phyloP scores from a whole-genome alignment of 1,140 invertebrate genomes.

The Phocides pigmalion region DNA sequence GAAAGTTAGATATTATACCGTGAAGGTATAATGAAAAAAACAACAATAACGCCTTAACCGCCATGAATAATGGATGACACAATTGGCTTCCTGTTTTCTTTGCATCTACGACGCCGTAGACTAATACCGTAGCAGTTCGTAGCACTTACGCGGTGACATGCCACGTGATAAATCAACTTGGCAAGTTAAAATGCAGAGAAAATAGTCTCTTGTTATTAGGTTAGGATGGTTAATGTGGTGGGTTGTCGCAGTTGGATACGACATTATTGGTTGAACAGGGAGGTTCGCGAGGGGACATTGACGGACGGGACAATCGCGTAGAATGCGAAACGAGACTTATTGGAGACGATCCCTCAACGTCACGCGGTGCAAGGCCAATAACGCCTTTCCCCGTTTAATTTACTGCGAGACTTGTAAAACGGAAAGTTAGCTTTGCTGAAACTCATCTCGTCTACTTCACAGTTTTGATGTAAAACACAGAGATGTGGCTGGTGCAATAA shows the following conservation, averaged over 20 bases:
- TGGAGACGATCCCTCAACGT: conserved; percentile 70
- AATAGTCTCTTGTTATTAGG: not conserved
- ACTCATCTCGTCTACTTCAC: conserved; percentile 11
- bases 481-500: conserved; percentile 32
- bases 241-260: conserved; percentile 37
- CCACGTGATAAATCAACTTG: conserved; percentile 17
- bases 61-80: conserved; percentile 30
- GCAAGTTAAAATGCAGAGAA: conserved; percentile 22
- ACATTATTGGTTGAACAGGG: conserved; percentile 50
- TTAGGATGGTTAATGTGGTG: conserved; percentile 11
- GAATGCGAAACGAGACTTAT: conserved; percentile 69
- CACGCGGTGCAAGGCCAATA: conserved; percentile 48
- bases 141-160: conserved; percentile 27
- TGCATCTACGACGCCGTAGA: conserved; percentile 25
- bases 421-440: conserved; percentile 22
- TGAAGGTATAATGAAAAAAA: conserved; percentile 22
- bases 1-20: conserved; percentile 9
- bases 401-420: conserved; percentile 23
- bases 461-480: conserved; percentile 29
- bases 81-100: conserved; percentile 31
- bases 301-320: conserved; percentile 53
- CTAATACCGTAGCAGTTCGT: conserved; percentile 24
- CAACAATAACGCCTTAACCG: conserved; percentile 25
- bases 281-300: conserved; percentile 55
- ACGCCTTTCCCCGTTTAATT: conserved; percentile 49